Base-by-base conservation (phyloP, 2,888 invertebrate species). In the Amphipoea lucens region DNA sequence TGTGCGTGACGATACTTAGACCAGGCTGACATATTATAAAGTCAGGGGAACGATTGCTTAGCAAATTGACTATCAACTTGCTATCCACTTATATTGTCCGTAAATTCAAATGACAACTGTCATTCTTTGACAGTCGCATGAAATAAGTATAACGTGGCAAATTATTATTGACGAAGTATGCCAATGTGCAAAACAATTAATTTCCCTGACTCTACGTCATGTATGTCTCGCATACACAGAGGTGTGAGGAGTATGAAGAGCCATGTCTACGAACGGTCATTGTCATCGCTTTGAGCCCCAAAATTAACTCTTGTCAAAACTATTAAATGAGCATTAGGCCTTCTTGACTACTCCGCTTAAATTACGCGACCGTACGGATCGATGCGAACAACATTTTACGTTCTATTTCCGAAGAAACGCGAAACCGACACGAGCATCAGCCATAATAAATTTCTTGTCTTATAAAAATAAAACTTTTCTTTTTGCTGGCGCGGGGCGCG, bases 391-490 rank as follows among this genome's bases (percentile, higher is more conserved):
- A 92, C 93, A 92, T 94, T 95, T 94, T 93, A 94, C 94, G 93
- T 96, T 95, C 94, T 94, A 95, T 95, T 95, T 95, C 94, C 94
- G 95, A 95, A 95, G 95, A 94, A 95, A 95, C 95, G 94, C 95
- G 95, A 95, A 95, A 95, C 95, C 94, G 94, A 95, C 96, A 94
- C 95, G 93, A 94, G 95, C 96, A 95, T 95, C 95, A 94, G 94
- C 95, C 93, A 94, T 96, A 96, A 96, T 96, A 96, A 96, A 96
- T 96, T 96, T 96, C 96, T 96, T 95, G 96, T 96, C 96, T 96
- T 96, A 96, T 96, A 96, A 96, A 96, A 96, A 96, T 96, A 96
- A 96, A 96, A 96, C 94, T 96, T 96, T 96, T 96, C 95, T 96
- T 96, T 96, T 96, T 95, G 95, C 93, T 93, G 92, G 92, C 93